Evolutionary conservation across 1,140 invertebrate species (phyloP), one percentile per base, ranked within the genome.

Genomic region (Nilaparvata lugens): DNA sequence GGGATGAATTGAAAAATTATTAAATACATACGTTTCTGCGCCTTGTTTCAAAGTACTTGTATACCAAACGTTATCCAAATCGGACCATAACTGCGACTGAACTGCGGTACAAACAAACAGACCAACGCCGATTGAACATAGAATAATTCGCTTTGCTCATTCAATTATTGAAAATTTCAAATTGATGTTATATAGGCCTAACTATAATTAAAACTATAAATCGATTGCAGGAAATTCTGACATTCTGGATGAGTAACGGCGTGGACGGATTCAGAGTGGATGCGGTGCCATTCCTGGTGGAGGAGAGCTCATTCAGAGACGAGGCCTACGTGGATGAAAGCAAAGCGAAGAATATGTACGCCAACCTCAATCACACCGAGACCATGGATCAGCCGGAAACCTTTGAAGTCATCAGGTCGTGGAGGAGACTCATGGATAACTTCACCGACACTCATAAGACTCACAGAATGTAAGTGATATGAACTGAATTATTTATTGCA

Each of bases 181-280:
- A n/a, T n/a, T n/a, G n/a, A n/a, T n/a, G n/a, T n/a, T n/a, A n/a
- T n/a, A n/a, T n/a, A n/a, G n/a, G n/a, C n/a, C n/a, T n/a, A n/a
- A n/a, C n/a, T n/a, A n/a, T n/a, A n/a, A n/a, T n/a, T n/a, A n/a
- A n/a, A n/a, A n/a, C n/a, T n/a, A n/a, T n/a, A n/a, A n/a, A n/a
- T n/a, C n/a, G n/a, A n/a, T n/a, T 81, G 42, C 53, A 56, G 84
- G 77, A 81, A 43, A 76, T 86, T 31, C 67, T 89, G 14, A 75
- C 72, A 63, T 89, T 83, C 68, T 90, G 88, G 87, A 66, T 90
- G 52, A 78, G 80, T 53, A 78, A 79, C 69, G 87, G 86, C 6
- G 79, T 89, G 0, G 81, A 83, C 67, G 88, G 88, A 0, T 85
- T 90, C 72, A 76, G 84, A 51, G 74, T 90, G n/a, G 82, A 83